Percentiles rank a stretch among this genome's conserved stretches.
Conservation (phyloP, 2,888 invertebrate species). For the Phymatocera aterrima region DNA sequence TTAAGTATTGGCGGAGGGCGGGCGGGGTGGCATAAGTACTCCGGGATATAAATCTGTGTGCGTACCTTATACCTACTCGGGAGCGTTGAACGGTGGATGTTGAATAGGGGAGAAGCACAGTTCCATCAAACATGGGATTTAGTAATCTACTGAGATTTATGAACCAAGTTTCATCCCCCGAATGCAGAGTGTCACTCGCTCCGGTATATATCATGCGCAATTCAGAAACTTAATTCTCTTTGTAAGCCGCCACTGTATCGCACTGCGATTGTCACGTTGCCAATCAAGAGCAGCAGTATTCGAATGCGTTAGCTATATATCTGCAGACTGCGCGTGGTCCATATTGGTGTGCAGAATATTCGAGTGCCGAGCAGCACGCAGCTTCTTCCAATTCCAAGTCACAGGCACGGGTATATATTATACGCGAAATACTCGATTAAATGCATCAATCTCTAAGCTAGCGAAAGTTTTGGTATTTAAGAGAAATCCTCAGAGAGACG, state of each 20-base stretch:
- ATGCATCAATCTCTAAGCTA: background rate
- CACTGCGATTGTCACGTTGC: no score
- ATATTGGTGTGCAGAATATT: no score
- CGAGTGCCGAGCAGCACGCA: no score
- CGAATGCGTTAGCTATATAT: no score
- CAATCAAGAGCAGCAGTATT: no score
- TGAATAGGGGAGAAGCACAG: conserved; percentile 52
- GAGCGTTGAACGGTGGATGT: conserved; percentile 24
- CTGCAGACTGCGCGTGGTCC: no score
- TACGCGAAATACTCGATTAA: conserved; percentile 8
- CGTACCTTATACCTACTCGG: conserved; percentile 16
- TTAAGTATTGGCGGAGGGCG: no score
- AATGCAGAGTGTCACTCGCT: conserved; percentile 47
- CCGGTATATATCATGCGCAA: background rate
- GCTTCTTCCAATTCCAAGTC: no score
- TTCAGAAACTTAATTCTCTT: background rate
- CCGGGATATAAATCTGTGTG: no score
- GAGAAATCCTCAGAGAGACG: background rate
- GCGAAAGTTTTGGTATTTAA: conserved; percentile 20
- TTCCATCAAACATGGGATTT: conserved; percentile 74
- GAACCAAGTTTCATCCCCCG: conserved; percentile 69
- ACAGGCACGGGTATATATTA: background rate
- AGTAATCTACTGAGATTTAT: conserved; percentile 74
- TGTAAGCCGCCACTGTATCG: background rate
- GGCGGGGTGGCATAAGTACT: background rate